A percentile compares a stretch with the other conserved stretches of the same genome.
Evolutionary conservation across 1,140 invertebrate genomes (phyloP).

Genomic region (Anastatus disparis): DNA sequence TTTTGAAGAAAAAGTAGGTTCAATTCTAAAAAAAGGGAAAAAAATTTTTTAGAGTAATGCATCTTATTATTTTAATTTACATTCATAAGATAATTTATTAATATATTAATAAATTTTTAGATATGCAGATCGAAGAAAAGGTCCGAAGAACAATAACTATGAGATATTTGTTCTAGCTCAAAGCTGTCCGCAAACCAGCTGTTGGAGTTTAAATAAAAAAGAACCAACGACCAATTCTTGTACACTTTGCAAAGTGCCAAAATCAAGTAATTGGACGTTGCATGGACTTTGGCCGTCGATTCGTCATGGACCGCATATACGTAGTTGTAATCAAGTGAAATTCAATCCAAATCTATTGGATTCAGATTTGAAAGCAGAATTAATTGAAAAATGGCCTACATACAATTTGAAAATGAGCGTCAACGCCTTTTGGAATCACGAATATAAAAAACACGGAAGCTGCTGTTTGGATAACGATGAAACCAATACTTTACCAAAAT

Average conservation of each 20-base stretch:
- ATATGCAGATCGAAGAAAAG: too few species aligned
- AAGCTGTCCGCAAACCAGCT: conserved; percentile 10
- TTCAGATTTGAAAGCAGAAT: neutral
- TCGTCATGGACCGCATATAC: neutral
- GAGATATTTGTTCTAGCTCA: neutral
- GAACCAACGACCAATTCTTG: neutral
- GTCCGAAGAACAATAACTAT: too few species aligned
- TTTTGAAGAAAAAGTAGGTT: too few species aligned
- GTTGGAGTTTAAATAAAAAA: neutral
- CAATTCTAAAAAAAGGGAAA: too few species aligned
- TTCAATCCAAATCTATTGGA: neutral
- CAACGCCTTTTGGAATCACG: neutral
- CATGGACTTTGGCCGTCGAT: conserved; percentile 23
- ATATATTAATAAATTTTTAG: too few species aligned
- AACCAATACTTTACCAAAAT: neutral
- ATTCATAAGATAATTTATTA: too few species aligned
- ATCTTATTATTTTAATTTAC: too few species aligned
- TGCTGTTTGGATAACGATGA: neutral
- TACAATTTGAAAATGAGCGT: neutral
- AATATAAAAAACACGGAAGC: conserved; percentile 1
- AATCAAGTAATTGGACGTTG: conserved; percentile 6
- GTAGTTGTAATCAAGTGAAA: neutral
- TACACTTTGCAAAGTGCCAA: neutral
- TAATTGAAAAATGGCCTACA: neutral
- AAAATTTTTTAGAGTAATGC: too few species aligned